Evolutionary conservation across 2,888 invertebrate species (phyloP), one percentile per base, ranked within the genome.

Genomic region (Caenorhabditis angaria): DNA sequence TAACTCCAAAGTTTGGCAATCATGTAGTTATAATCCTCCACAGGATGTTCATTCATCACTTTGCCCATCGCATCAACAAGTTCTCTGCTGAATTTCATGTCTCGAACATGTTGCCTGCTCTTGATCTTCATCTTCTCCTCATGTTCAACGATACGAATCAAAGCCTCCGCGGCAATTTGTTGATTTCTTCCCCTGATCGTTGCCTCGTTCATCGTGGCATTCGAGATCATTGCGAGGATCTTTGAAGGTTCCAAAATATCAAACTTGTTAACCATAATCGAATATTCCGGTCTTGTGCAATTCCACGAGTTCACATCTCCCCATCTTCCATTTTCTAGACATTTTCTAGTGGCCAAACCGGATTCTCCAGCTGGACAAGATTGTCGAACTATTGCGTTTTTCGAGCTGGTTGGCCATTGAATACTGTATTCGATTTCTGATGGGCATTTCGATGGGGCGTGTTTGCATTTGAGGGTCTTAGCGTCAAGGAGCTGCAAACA

Each of bases 381-480:
- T 50, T 82, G 75, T 35, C 75, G 54, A 1, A 76, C 77, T 12
- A 53, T 70, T 32, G 70, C 62, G 50, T 77, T 70, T 63, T 77
- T 78, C n/a, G 71, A 61, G 20, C 84, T 84, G 0, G 81, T 79
- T 12, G 85, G 83, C 86, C 86, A 86, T 57, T 82, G 82, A 28
- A 86, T 78, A 41, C 83, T 85, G 35, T 71, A 67, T 58, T 85
- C 85, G 10, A 82, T 82, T 62, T 83, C 73, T 6, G 84, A 76
- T 6, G 86, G 82, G 61, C 86, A 86, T 14, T 80, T 72, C 55
- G 78, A 82, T 2, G 67, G 20, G 20, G 83, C 53, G 25, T 61
- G 63, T 20, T 73, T 59, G 65, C 86, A 86, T 60, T 80, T 82
- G 24, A 82, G 53, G 1, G 81, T 78, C 51, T 81, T 82, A 50